These are phyloP conservation scores for Achroia grisella DNA, from an alignment of 1,140 invertebrate genomes.

Conservation along the genomic window DNA sequence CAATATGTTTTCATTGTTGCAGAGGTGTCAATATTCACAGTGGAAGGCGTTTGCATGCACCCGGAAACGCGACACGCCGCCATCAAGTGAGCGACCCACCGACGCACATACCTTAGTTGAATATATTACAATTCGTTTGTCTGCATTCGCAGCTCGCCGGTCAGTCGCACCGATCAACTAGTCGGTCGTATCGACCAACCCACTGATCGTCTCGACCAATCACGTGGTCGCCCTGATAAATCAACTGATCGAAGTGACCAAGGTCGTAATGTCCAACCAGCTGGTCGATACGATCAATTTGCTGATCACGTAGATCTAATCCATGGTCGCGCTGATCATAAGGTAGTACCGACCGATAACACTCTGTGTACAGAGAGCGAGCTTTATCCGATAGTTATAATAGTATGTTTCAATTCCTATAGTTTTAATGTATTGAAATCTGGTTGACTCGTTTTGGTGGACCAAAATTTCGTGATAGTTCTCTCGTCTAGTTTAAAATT, in stretches of 20 bases:
- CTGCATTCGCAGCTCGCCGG: not conserved
- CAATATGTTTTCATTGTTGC: conserved; percentile 58
- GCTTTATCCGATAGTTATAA: conserved; percentile 29
- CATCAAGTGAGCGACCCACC: conserved; percentile 47
- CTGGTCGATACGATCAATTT: not conserved
- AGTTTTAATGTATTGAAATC: conserved; percentile 50
- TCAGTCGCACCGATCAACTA: conserved; percentile 5
- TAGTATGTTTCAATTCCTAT: conserved; percentile 64
- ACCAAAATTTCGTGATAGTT: conserved; percentile 59
- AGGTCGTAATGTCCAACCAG: not conserved
- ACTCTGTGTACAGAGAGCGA: not conserved
- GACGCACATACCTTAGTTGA: conserved; percentile 17
- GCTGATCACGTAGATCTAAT: not conserved
- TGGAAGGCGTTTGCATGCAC: conserved; percentile 87
- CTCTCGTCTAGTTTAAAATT: conserved; percentile 35
- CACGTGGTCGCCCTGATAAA: not conserved
- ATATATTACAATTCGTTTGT: conserved; percentile 17
- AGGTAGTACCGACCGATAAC: not conserved
- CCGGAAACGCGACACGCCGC: conserved; percentile 74
- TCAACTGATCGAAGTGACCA: conserved; percentile 1
- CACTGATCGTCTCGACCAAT: not conserved
- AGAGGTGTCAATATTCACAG: conserved; percentile 95
- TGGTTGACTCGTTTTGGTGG: conserved; percentile 49
- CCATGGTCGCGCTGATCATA: not conserved
- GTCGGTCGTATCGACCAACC: no score